Evolutionary conservation across 2,888 invertebrate genomes (phyloP).

Genomic region (Sipha maydis): DNA sequence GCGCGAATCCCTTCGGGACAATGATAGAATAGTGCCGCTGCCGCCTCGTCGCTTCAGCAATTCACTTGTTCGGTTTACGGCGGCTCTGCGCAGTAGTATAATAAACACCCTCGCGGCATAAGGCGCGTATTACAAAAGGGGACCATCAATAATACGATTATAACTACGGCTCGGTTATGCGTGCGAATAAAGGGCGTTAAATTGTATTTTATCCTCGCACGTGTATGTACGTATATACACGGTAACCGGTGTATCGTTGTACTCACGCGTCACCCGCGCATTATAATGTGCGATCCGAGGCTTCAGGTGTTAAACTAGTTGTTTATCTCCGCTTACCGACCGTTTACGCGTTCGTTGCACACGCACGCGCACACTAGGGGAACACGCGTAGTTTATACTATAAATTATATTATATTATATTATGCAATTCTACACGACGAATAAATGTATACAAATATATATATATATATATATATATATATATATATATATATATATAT

Average conservation of each 20-base stretch:
- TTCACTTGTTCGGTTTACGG: conserved; percentile 41
- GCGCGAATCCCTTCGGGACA: conserved; percentile 34
- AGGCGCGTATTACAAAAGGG: conserved; percentile 18
- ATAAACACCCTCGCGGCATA: conserved; percentile 45
- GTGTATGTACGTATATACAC: background rate
- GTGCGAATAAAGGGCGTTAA: conserved; percentile 4
- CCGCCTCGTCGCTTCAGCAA: background rate
- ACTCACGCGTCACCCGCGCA: background rate
- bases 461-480: no score
- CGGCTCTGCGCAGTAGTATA: background rate
- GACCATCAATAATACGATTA: conserved; percentile 53
- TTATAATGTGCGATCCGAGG: background rate
- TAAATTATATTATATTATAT: background rate
- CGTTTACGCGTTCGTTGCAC: background rate
- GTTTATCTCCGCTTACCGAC: background rate
- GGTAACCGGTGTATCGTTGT: background rate
- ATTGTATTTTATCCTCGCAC: background rate
- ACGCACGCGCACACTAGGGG: background rate
- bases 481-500: no score
- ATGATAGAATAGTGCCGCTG: conserved; percentile 5
- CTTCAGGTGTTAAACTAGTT: conserved; percentile 5
- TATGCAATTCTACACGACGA: background rate
- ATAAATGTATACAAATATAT: background rate
- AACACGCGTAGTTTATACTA: background rate
- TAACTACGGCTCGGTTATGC: conserved; percentile 29